These are phyloP conservation scores for Sorex araneus DNA, from an alignment of 2,113 vertebrate genomes.

Conservation along the genomic window DNA sequence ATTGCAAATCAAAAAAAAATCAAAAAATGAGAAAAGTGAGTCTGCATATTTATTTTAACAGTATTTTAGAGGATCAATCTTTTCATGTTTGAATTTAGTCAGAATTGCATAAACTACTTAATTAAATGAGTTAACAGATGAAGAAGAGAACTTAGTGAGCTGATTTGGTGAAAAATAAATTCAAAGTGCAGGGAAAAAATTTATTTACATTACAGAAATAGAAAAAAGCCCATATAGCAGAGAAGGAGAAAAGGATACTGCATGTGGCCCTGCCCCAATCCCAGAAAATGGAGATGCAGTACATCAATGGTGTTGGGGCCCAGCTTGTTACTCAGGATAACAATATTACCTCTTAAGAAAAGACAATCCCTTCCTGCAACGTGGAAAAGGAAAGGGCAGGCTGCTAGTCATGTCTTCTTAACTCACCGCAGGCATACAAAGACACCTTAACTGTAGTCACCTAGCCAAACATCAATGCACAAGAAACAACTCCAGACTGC, in stretches of 20 bases:
- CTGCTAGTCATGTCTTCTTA: too few relatives aligned
- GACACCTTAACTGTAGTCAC: too few relatives aligned
- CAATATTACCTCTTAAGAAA: too few relatives aligned
- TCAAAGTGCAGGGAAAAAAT: slow-evolving; percentile 2
- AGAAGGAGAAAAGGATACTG: not conserved
- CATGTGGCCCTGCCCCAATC: not conserved
- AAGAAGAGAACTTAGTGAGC: slow-evolving; percentile 41
- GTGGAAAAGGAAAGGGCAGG: too few relatives aligned
- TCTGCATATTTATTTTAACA: slow-evolving; percentile 48
- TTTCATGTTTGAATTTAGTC: slow-evolving; percentile 57
- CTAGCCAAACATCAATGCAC: too few relatives aligned
- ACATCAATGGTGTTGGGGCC: not conserved
- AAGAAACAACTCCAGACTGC: too few relatives aligned
- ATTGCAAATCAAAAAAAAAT: not conserved
- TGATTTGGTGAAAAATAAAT: not conserved
- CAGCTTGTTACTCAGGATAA: not conserved
- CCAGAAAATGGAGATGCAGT: not conserved
- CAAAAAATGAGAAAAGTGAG: not conserved
- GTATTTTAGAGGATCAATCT: slow-evolving; percentile 42
- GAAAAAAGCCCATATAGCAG: not conserved
- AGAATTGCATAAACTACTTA: not conserved
- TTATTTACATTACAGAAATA: not conserved
- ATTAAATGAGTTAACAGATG: slow-evolving; percentile 20
- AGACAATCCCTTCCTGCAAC: too few relatives aligned
- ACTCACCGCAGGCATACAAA: too few relatives aligned